Percentiles rank a stretch among this genome's conserved stretches.
Evolutionary conservation across 2,888 invertebrate species (phyloP).

Genomic region (Drosophila monieri): DNA sequence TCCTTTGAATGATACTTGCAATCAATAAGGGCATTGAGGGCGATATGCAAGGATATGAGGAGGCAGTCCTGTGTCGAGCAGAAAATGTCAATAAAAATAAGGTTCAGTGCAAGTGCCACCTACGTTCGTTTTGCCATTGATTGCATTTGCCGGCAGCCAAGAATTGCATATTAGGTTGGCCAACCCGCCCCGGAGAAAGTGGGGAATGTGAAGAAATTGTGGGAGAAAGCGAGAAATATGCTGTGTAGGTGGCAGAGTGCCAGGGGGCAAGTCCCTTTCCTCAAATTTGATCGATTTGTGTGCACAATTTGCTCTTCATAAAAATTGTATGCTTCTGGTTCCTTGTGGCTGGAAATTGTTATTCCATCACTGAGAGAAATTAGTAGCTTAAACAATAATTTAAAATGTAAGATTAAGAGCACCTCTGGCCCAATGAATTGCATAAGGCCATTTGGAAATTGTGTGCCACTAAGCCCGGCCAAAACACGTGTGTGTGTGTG

Average conservation of each 20-base stretch:
- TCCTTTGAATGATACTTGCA: not conserved
- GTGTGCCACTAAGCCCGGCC: constrained; percentile 11
- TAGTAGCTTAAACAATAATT: too few relatives aligned
- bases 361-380: constrained; percentile 2
- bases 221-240: constrained; percentile 24
- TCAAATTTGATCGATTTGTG: constrained; percentile 35
- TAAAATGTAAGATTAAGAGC: too few relatives aligned
- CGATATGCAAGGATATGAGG: constrained; percentile 46
- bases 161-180: constrained; percentile 45
- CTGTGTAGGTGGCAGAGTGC: not conserved
- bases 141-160: constrained; percentile 51
- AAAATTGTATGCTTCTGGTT: constrained; percentile 15
- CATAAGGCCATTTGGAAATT: constrained; percentile 46
- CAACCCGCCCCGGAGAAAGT: constrained; percentile 14
- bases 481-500: constrained; percentile 27
- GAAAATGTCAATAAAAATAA: constrained; percentile 63
- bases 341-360: constrained; percentile 1
- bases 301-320: constrained; percentile 33
- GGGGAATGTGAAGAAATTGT: constrained; percentile 10
- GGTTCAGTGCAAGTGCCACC: constrained; percentile 54
- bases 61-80: not conserved
- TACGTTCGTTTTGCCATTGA: constrained; percentile 25
- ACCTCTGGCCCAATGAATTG: constrained; percentile 24
- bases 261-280: not conserved
- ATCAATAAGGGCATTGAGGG: constrained; percentile 27